Evolutionary conservation across 2,888 invertebrate species (phyloP), one percentile per base, ranked within the genome.

Genomic region (Desoria tigrina): DNA sequence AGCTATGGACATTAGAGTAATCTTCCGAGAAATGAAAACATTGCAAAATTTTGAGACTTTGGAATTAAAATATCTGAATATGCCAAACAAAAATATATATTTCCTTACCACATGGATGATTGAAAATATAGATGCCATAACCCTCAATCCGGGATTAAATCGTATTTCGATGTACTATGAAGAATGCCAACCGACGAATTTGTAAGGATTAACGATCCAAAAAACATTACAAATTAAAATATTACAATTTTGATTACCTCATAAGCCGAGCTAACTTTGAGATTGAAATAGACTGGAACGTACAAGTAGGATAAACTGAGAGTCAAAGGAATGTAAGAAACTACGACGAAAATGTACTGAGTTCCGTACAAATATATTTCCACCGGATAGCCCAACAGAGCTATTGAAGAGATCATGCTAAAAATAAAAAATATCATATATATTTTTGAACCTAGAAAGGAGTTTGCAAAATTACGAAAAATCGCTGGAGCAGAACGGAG

Each of bases 1-100:
- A 0, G 92, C 92, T 64, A 93, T 88, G 1, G 92, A 90, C 79
- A 84, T 81, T 27, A 60, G 62, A 61, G 58, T 77, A 59, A 78
- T 77, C 74, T 66, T 64, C 58, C 23, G 7, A 9, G 9, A 18
- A 18, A 55, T 24, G n/a, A 57, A 49, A 49, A 49, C 18, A 9
- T 49, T 18, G 18, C 18, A 26, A 21, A 9, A 18, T 53, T 23
- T 53, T 26, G 21, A 18, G 11, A 11, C 11, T 11, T 11, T 49
- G 9, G 39, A 9, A 39, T 39, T 39, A 39, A 39, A 39, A 39
- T 39, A n/a, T n/a, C n/a, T n/a, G n/a, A n/a, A n/a, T n/a, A n/a
- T 39, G 39, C 39, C 9, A 39, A 11, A 16, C 39, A 39, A 39
- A 11, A 53, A 18, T 18, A 49, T n/a, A n/a, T n/a, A n/a, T n/a